Conservation (phyloP, 35 echinoderm and acorn worm species). For the Ophiothrix spiculata region DNA sequence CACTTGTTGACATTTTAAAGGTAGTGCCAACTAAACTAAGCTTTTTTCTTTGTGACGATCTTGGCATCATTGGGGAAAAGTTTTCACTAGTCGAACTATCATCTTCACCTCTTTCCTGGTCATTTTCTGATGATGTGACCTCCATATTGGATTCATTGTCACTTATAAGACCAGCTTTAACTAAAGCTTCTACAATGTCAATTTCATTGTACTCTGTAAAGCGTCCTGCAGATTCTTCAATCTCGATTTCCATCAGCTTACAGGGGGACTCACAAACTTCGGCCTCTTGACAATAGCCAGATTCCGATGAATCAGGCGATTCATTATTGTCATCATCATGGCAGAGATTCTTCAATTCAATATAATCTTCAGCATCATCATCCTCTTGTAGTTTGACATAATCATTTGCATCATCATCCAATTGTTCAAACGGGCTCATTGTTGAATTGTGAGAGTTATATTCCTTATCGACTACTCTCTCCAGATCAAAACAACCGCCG, state of each 20-base stretch:
- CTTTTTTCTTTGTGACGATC: conserved; percentile 1
- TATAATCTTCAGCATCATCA: background rate
- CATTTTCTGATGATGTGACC: background rate
- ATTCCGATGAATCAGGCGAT: background rate
- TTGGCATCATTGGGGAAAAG: conserved; percentile 3
- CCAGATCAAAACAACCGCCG: background rate
- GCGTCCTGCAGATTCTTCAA: background rate
- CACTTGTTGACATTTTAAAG: background rate
- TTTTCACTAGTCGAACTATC: background rate
- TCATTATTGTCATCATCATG: too few relatives aligned
- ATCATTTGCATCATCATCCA: background rate
- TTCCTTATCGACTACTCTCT: background rate
- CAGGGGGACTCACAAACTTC: conserved; percentile 1
- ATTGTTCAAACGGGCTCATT: background rate
- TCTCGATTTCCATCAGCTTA: background rate
- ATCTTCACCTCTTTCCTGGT: background rate
- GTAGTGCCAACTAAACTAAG: background rate
- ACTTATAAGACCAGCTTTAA: conserved; percentile 54
- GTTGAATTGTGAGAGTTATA: background rate
- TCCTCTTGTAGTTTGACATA: background rate
- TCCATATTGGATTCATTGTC: conserved; percentile 9
- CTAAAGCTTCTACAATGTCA: conserved; percentile 78
- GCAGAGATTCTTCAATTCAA: background rate
- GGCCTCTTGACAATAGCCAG: background rate
- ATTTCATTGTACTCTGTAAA: conserved; percentile 68